Evolutionary conservation across 2,888 invertebrate species (phyloP), one percentile per base, ranked within the genome.

Genomic region (Acholoe squamosa): DNA sequence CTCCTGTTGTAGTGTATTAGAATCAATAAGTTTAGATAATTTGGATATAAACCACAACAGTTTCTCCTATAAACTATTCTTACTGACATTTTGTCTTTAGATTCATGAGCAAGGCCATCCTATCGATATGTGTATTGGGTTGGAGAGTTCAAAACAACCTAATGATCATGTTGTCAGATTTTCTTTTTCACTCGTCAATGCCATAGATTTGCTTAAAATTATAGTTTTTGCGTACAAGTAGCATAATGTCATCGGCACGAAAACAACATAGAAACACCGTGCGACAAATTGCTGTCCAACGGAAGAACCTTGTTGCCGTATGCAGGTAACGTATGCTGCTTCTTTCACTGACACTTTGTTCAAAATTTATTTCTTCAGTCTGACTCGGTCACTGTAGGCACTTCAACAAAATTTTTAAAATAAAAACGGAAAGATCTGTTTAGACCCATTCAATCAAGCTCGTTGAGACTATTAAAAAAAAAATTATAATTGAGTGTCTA

Each of bases 291-390:
- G 90, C 89, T 12, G 92, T 93, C n/a, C 89, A 91, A 76, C 91
- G 92, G 71, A 89, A 91, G 43, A 93, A 93, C 76, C 89, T 93
- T 7, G 91, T 92, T 34, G 52, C 91, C 54, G 91, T 93, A 34
- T 93, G 92, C 92, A 92, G 92, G 93, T 93, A 80, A 22, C 14
- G 43, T 80, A 43, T 43, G 43, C 43, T 43, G 43, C 43, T 43
- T 43, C 43, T n/a, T 61, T n/a, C 61, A 61, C 5, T 61, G 22
- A n/a, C 61, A 61, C 61, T 61, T n/a, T 14, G 61, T 61, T 54
- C 54, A 14, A 61, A 61, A 61, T n/a, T n/a, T 61, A 3, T 3
- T 5, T 61, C 14, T 19, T n/a, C 61, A 3, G n/a, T 61, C 61
- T 54, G n/a, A 43, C 43, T 43, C 43, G 10, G 5, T 43, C 43